Conservation (phyloP, 2,888 invertebrate genomes). For the Adineta ricciae region DNA sequence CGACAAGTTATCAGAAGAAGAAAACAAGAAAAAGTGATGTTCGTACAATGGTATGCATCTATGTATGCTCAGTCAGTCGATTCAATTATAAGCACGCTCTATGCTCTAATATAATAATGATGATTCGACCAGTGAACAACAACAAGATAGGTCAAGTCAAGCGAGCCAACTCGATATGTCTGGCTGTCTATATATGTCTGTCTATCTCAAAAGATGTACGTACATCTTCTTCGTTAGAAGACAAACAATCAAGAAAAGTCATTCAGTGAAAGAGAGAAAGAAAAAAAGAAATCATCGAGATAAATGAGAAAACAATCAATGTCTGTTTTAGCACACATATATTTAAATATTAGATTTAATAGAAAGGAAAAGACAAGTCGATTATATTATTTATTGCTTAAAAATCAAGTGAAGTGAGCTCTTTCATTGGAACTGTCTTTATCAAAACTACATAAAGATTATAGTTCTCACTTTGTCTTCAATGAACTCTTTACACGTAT, state of each 20-base stretch:
- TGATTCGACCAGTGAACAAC: constrained; percentile 15
- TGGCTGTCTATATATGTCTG: neutral
- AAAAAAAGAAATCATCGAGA: neutral
- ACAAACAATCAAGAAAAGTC: constrained; percentile 4
- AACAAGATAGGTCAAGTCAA: constrained; percentile 15
- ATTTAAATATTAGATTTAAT: neutral
- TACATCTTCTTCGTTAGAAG: neutral
- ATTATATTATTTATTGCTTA: neutral
- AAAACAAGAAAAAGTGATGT: neutral
- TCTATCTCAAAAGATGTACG: neutral
- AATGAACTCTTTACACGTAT: neutral
- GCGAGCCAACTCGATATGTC: neutral
- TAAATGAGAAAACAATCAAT: neutral
- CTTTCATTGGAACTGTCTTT: neutral
- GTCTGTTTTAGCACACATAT: neutral
- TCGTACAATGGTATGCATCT: neutral
- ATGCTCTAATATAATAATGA: constrained; percentile 13
- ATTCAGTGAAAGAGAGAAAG: neutral
- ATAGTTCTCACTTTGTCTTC: neutral
- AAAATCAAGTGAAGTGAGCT: too few species aligned
- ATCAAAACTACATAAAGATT: neutral
- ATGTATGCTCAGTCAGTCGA: constrained; percentile 8
- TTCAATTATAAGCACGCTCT: constrained; percentile 9
- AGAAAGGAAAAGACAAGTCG: neutral
- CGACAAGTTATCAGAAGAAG: constrained; percentile 2